These are phyloP conservation scores for Lochmaea crataegi DNA, from an alignment of 2,888 invertebrate species.

Conservation along the genomic window DNA sequence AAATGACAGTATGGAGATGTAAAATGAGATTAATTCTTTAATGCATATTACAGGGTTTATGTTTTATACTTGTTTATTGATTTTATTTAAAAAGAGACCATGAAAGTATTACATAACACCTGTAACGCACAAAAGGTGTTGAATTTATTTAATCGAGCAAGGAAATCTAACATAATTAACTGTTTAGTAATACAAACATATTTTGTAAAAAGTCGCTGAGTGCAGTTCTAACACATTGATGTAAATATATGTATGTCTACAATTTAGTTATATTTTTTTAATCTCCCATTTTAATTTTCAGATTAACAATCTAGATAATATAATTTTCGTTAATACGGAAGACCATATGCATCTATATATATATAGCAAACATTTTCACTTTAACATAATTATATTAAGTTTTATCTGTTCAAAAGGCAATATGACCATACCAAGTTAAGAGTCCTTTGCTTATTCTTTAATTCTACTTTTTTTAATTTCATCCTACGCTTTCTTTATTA, in stretches of 20 bases:
- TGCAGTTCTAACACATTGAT: conserved; percentile 10
- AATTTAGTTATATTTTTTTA: conserved; percentile 1
- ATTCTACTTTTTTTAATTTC: too few species aligned
- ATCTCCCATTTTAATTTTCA: background rate
- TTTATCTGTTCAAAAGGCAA: too few species aligned
- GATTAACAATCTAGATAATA: background rate
- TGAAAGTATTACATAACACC: background rate
- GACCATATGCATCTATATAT: background rate
- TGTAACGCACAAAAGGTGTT: background rate
- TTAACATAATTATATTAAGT: too few species aligned
- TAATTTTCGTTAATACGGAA: background rate
- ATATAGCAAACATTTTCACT: too few species aligned
- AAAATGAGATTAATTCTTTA: background rate
- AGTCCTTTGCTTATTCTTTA: too few species aligned
- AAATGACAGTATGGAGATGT: conserved; percentile 1
- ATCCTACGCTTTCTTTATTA: too few species aligned
- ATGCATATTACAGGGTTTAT: conserved; percentile 3
- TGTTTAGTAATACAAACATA: background rate
- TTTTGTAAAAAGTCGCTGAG: conserved; percentile 15
- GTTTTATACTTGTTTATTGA: background rate
- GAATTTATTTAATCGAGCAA: conserved; percentile 1
- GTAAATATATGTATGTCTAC: conserved; percentile 17
- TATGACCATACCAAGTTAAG: too few species aligned
- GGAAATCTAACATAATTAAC: background rate
- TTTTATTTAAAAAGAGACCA: conserved; percentile 1